Evolutionary conservation across 2,797 vertebrate species (phyloP), one percentile per base, ranked within the genome.

Genomic region (Myiothlypis chrysogaster): DNA sequence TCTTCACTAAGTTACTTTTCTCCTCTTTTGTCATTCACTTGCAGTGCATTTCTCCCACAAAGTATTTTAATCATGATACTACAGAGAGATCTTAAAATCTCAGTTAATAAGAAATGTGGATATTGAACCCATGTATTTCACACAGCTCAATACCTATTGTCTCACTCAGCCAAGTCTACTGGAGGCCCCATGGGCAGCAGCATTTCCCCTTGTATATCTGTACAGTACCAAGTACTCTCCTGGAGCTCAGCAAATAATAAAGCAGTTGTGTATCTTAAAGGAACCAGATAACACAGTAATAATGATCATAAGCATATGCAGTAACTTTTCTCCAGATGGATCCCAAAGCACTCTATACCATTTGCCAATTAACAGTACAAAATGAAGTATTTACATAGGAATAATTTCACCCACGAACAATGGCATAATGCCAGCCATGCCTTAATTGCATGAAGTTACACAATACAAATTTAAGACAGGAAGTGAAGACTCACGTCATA

Each of bases 321-420:
- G 79, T 87, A 95, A 97, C 87, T 95, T 95, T 91, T 90, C 87
- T 96, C 95, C 96, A 96, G 95, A 96, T 96, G 96, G 96, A 96
- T 96, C 91, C 91, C 93, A 94, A 95, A 96, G 85, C 89, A 86
- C 70, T 91, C 89, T 71, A 91, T 89, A 93, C 89, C 66, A 94
- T 96, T 96, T 96, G 94, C 95, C 94, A 97, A 97, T 97, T 96
- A 97, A 94, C 87, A 5, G 87, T 53, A 91, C 52, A 91, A 96
- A 96, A 89, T 60, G 41, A 92, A 91, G 95, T 91, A 96, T 94
- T 96, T 97, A 95, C 95, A 94, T 60, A 93, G 94, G 95, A 97
- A 91, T 95, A 93, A 90, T 83, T 96, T 96, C 95, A 94, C 95
- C 95, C 95, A 95, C 68, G 83, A 95, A 84, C 93, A 87, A 60